Conservation (phyloP, 2,797 vertebrate species). For the Taeniopygia guttata region DNA sequence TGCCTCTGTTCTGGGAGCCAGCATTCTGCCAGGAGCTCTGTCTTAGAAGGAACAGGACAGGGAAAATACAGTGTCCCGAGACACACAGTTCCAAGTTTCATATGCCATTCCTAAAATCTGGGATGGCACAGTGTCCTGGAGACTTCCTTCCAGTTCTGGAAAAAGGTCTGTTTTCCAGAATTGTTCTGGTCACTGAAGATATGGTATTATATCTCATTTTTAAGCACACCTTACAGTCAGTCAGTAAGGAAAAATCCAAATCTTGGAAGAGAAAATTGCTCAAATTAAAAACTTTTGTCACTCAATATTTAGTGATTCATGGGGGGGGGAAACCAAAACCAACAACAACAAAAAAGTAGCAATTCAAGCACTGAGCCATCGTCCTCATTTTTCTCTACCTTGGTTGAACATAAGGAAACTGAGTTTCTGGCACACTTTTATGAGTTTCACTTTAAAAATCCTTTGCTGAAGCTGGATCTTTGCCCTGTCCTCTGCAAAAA, state of each 20-base stretch:
- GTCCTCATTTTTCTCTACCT: background rate
- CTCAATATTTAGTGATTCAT: background rate
- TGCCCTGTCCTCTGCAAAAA: background rate
- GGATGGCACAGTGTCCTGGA: background rate
- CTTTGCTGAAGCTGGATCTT: background rate
- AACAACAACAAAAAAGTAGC: background rate
- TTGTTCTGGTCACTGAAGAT: background rate
- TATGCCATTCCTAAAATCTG: background rate
- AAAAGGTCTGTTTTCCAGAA: background rate
- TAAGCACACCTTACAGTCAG: background rate
- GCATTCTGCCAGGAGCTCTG: background rate
- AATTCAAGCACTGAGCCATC: background rate
- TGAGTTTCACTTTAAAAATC: background rate
- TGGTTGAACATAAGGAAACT: background rate
- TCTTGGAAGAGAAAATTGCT: background rate
- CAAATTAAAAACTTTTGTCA: background rate
- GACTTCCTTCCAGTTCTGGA: background rate
- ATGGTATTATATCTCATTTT: background rate
- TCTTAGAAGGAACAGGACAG: background rate
- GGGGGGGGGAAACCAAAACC: accelerated
- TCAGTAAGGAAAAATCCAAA: background rate
- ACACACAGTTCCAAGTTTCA: background rate
- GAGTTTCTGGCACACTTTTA: background rate
- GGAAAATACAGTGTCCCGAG: background rate
- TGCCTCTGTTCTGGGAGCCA: background rate